Evolutionary conservation across 1,140 invertebrate genomes (phyloP), one percentile per base, ranked within the genome.

Genomic region (Temnothorax nylanderi): DNA sequence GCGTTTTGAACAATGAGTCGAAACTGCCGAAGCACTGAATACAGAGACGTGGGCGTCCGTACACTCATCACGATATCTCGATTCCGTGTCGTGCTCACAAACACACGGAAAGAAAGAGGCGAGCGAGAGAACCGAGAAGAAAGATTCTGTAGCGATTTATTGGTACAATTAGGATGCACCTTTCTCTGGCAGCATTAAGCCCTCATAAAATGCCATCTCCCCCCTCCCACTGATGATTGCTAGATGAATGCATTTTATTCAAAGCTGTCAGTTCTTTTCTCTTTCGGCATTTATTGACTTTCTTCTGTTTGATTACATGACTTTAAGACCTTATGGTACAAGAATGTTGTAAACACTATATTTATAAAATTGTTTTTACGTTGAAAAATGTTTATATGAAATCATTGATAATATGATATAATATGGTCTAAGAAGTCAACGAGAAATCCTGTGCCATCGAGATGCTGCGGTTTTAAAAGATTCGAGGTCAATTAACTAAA

Each of bases 91-190:
- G 18, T 41, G 3, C 1, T 84, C 13, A 41, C 37, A 41, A n/a
- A 75, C 26, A 49, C 13, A 72, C 4, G 16, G 44, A 11, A 49
- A 80, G 60, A 81, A 82, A 26, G 37, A 86, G 69, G 11, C 37
- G 75, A 76, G 62, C 13, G 75, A 56, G 54, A 65, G 64, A 64
- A 64, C n/a, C 11, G 32, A 58, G 11, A 69, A 91, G 89, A 89
- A 89, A 80, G 82, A 89, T 87, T 90, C 92, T 91, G 91, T 93
- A 89, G 91, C 92, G 94, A 95, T 95, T 95, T 95, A 95, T 95
- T 94, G 93, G 90, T 86, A 93, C 93, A 95, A 95, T 95, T 95
- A 94, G 93, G 94, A 94, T 94, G 93, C 94, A 94, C 94, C 93
- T 95, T 92, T 75, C 92, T 69, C 92, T 47, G 5, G 92, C 93